Conservation (phyloP, 53 echinoderm and acorn worm genomes). For the Actinopyga echinites region DNA sequence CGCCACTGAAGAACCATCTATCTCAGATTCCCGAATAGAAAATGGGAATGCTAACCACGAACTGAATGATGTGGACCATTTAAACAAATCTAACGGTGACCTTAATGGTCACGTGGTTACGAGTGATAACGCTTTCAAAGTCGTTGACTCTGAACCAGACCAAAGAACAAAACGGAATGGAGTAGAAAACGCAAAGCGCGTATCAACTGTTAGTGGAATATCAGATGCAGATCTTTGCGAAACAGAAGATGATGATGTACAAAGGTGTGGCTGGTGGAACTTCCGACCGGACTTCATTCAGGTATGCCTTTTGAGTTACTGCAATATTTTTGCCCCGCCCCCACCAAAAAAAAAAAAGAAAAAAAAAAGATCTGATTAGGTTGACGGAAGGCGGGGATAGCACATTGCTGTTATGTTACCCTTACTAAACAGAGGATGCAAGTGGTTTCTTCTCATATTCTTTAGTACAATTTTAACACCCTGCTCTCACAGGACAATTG, state of each 20-base stretch:
- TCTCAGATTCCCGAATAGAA: no score
- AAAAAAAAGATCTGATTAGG: no score
- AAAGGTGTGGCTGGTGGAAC: constrained; percentile 39
- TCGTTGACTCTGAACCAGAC: no score
- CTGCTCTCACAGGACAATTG: no score
- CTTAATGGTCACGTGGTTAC: not conserved
- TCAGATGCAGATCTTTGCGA: not conserved
- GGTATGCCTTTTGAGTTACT: not conserved
- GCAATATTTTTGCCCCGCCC: no score
- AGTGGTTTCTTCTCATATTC: no score
- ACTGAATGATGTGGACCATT: not conserved
- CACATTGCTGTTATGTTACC: no score
- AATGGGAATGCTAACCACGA: not conserved
- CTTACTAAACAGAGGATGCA: no score
- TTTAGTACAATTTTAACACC: no score
- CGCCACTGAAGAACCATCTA: not conserved
- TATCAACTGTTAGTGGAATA: not conserved
- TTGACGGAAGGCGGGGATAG: no score
- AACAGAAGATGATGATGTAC: not conserved
- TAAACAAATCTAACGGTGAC: not conserved
- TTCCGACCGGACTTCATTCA: constrained; percentile 43
- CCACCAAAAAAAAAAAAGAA: no score
- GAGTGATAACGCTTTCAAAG: not conserved
- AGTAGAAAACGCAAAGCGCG: no score
- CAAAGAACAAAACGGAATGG: not conserved